These are phyloP conservation scores for Apostichopus japonicus DNA, from an alignment of 35 echinoderm and acorn worm species.

Conservation along the genomic window DNA sequence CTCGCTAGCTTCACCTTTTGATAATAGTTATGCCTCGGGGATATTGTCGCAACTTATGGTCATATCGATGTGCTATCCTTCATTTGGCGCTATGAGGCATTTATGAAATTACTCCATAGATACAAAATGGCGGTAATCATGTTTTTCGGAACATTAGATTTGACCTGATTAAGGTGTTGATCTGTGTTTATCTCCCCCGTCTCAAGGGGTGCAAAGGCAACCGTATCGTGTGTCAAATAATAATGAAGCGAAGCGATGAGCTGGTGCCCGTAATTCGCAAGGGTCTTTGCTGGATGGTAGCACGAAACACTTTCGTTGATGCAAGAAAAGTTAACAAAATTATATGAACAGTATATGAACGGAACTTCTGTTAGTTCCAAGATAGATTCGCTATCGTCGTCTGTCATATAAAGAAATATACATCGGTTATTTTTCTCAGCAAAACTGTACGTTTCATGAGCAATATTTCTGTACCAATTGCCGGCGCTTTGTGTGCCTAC, in stretches of 20 bases:
- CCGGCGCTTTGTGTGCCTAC: no score
- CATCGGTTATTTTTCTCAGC: no score
- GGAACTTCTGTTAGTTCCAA: no score
- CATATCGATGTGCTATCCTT: background rate
- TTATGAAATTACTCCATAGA: conserved; percentile 29
- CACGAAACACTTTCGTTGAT: no score
- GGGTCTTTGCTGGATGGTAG: background rate
- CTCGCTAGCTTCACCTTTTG: background rate
- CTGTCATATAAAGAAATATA: no score
- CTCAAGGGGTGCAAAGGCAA: conserved; percentile 1
- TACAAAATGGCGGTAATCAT: conserved; percentile 28
- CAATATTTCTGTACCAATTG: no score
- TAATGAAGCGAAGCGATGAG: background rate
- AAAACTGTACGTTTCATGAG: no score
- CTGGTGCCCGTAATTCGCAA: background rate
- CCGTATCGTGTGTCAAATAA: background rate
- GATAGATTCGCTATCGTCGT: no score
- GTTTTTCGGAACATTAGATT: conserved; percentile 40
- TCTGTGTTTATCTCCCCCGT: background rate
- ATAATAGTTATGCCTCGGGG: background rate
- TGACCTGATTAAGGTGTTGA: conserved; percentile 4
- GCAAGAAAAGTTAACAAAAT: no score
- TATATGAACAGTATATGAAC: no score
- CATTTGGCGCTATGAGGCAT: background rate
- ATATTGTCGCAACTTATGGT: conserved; percentile 27